A percentile compares a stretch with the other conserved stretches of the same genome.
phyloP scores from a whole-genome alignment of 2,113 vertebrate species.

The Xiphophorus couchianus region DNA sequence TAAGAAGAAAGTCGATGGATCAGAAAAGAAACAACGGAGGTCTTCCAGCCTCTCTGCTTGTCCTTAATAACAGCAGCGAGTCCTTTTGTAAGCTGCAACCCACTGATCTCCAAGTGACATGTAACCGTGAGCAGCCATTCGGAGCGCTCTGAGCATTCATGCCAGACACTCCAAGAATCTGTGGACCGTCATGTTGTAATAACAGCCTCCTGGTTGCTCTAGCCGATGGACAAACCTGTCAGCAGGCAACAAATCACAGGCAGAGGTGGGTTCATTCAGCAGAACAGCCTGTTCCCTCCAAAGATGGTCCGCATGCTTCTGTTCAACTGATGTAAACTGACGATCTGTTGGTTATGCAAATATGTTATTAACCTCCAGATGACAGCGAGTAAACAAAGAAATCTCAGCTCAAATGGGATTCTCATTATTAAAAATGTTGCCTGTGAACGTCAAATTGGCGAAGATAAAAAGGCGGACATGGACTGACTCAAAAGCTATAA shows the following conservation, averaged over 20 bases:
- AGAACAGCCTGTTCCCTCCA: constrained; percentile 33
- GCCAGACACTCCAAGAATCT: constrained; percentile 65
- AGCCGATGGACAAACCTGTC: constrained; percentile 55
- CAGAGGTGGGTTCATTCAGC: constrained; percentile 44
- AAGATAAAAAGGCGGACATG: not conserved
- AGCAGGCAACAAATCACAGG: constrained; percentile 57
- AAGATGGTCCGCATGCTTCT: constrained; percentile 39
- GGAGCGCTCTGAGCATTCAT: constrained; percentile 47
- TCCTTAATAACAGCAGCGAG: constrained; percentile 18
- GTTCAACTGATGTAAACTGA: constrained; percentile 38
- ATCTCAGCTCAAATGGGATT: not conserved
- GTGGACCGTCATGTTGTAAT: constrained; percentile 56
- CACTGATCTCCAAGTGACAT: constrained; percentile 34
- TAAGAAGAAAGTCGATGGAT: not conserved
- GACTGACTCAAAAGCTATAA: not conserved
- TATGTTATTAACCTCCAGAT: constrained; percentile 22
- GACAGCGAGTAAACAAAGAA: constrained; percentile 25
- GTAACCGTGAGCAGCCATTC: constrained; percentile 59
- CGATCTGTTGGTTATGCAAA: constrained; percentile 24
- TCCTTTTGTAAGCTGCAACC: constrained; percentile 36
- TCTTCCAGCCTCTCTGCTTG: not conserved
- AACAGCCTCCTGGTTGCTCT: constrained; percentile 52
- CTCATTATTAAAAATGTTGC: not conserved
- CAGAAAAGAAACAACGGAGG: not conserved
- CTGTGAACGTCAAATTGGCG: not conserved